Conservation (phyloP, 23 tunicate genomes). For the Ascidia mentula region DNA sequence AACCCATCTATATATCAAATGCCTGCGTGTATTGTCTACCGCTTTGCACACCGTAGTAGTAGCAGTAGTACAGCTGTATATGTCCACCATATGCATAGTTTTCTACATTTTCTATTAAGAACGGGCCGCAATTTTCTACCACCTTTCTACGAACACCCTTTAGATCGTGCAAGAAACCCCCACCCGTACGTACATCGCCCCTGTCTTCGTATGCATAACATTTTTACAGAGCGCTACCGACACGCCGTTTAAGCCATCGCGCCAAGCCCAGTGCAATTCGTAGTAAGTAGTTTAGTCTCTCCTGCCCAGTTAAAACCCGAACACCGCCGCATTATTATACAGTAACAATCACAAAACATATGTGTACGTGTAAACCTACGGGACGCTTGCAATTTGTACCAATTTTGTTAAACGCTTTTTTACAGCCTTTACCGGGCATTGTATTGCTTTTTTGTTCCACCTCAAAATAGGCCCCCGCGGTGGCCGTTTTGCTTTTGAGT, state of each 20-base stretch:
- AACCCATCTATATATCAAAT: neutral
- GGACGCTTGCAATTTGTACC: slow-evolving; percentile 4
- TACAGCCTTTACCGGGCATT: neutral
- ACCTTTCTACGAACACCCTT: slow-evolving; percentile 9
- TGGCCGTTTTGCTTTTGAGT: neutral
- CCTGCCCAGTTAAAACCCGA: too few relatives aligned
- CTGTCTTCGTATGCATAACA: neutral
- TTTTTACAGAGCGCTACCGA: neutral
- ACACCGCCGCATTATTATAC: too few relatives aligned
- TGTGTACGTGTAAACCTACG: neutral
- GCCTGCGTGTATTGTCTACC: neutral
- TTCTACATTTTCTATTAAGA: slow-evolving; percentile 15
- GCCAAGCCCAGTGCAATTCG: neutral
- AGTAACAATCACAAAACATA: neutral
- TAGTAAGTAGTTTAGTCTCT: neutral
- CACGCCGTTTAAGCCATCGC: neutral
- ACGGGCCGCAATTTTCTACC: neutral
- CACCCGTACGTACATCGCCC: neutral
- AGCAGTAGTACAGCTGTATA: slow-evolving; percentile 19
- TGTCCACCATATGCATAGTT: slow-evolving; percentile 9
- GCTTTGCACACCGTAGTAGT: slow-evolving; percentile 3
- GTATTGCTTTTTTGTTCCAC: slow-evolving; percentile 2
- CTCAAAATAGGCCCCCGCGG: slow-evolving; percentile 3
- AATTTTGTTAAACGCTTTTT: neutral
- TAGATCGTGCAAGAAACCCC: neutral